Conservation (phyloP, 2,797 vertebrate genomes). For the Gymnoscopelus braueri region DNA sequence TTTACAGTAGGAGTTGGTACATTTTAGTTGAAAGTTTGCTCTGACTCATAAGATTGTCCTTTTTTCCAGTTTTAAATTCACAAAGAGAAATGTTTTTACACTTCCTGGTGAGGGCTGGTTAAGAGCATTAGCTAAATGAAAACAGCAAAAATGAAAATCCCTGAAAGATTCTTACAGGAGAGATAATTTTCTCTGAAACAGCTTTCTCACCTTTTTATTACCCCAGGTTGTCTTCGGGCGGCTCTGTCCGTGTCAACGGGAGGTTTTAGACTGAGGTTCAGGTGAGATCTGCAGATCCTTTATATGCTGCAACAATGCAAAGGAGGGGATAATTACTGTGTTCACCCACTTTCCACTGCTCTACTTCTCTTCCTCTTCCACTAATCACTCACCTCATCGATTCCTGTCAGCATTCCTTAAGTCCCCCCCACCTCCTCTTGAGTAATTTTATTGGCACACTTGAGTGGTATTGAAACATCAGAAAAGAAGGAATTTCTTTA, state of each 20-base stretch:
- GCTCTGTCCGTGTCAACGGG: slow-evolving; percentile 16
- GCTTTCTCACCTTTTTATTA: neutral
- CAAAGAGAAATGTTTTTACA: no score
- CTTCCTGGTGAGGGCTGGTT: no score
- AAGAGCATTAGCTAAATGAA: no score
- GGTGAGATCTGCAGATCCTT: slow-evolving; percentile 15
- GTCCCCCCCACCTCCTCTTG: slow-evolving; percentile 10
- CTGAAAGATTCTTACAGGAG: slow-evolving; percentile 35
- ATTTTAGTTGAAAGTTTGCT: no score
- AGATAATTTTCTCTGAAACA: neutral
- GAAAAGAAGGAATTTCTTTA: slow-evolving; percentile 44
- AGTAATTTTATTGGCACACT: slow-evolving; percentile 40
- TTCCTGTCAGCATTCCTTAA: slow-evolving; percentile 43
- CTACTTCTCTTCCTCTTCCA: neutral
- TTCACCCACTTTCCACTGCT: slow-evolving; percentile 9
- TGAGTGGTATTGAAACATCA: slow-evolving; percentile 33
- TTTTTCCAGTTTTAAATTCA: no score
- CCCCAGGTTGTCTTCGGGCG: neutral
- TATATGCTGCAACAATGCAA: slow-evolving; percentile 25
- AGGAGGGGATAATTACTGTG: slow-evolving; percentile 45
- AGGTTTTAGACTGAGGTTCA: slow-evolving; percentile 15
- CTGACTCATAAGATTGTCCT: no score
- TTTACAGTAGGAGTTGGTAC: no score
- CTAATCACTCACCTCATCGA: slow-evolving; percentile 20
- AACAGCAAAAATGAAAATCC: neutral